A percentile compares a stretch with the other conserved stretches of the same genome.
Evolutionary conservation across 2,888 invertebrate species (phyloP).

Genomic region (Sinohyriopsis cumingii): DNA sequence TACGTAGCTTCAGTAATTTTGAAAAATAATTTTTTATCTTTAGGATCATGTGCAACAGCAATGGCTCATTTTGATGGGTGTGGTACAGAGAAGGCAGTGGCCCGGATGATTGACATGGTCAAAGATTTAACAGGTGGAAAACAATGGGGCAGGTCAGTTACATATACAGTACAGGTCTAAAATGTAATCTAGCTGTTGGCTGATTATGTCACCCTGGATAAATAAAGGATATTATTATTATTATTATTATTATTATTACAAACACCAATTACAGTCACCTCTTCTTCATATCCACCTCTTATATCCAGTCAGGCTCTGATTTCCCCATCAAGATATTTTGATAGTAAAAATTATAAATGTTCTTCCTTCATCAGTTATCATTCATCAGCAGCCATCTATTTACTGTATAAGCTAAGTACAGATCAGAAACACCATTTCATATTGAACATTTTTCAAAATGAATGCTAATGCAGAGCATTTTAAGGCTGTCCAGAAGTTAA

Average conservation of each 20-base stretch:
- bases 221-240: background rate
- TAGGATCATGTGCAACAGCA: constrained; percentile 89
- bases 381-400: too few species aligned
- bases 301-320: too few species aligned
- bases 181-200: constrained; percentile 1
- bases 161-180: background rate
- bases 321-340: too few species aligned
- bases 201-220: background rate
- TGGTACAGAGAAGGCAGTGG: constrained; percentile 87
- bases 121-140: constrained; percentile 81
- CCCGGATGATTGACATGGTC: constrained; percentile 87
- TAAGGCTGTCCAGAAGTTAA: too few species aligned
- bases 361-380: too few species aligned
- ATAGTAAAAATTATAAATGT: too few species aligned
- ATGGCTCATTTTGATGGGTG: constrained; percentile 77
- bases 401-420: too few species aligned
- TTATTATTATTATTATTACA: background rate
- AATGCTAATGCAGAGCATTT: too few species aligned
- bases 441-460: too few species aligned
- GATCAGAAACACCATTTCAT: too few species aligned
- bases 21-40: constrained; percentile 18
- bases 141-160: constrained; percentile 49
- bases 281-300: too few species aligned
- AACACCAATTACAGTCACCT: background rate
- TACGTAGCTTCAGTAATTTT: too few species aligned